These are phyloP conservation scores for Neogale vison DNA, from an alignment of 2,113 vertebrate species.

Conservation along the genomic window DNA sequence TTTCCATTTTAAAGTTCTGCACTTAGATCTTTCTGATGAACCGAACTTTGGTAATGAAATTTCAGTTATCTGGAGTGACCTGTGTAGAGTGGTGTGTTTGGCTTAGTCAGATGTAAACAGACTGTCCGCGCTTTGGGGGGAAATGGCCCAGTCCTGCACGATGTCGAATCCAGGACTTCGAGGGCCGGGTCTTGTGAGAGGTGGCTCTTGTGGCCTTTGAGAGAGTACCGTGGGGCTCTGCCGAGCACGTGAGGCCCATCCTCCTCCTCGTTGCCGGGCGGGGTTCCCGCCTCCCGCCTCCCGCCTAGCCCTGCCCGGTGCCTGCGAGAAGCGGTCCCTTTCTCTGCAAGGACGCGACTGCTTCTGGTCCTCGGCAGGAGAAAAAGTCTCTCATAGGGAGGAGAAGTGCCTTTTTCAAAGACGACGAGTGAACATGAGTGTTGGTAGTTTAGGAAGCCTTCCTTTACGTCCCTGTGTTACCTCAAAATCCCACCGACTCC, in stretches of 20 bases:
- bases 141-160: neutral
- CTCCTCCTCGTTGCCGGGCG: neutral
- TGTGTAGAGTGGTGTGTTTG: neutral
- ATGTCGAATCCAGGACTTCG: neutral
- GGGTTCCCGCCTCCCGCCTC: neutral
- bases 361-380: neutral
- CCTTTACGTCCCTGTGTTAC: neutral
- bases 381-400: neutral
- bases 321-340: neutral
- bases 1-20: neutral
- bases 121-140: neutral
- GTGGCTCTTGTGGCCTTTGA: neutral
- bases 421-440: neutral
- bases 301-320: neutral
- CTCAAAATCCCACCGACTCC: neutral
- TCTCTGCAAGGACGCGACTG: accelerated
- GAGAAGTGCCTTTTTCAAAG: neutral
- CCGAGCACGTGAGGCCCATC: neutral
- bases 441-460: neutral
- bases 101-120: neutral
- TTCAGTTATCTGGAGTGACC: neutral
- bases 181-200: neutral
- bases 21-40: neutral
- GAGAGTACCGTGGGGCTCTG: neutral
- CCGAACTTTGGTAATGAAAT: neutral